Percentiles rank a stretch among this genome's conserved stretches.
These are phyloP conservation scores for Pagrus major DNA, from an alignment of 2,113 vertebrate species.

Conservation along the genomic window DNA sequence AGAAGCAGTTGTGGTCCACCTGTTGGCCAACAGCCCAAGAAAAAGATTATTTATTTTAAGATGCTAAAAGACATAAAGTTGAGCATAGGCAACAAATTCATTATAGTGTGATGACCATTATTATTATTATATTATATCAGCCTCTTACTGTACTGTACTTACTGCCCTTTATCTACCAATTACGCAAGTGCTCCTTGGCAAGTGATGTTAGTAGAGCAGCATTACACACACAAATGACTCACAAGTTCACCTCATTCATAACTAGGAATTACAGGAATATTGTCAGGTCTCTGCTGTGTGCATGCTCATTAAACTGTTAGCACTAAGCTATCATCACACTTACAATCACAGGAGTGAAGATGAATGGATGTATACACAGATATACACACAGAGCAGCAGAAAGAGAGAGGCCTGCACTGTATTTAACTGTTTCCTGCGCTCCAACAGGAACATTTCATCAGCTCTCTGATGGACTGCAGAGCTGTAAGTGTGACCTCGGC, in stretches of 20 bases:
- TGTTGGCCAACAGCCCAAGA: conserved; percentile 5
- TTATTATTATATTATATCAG: conserved; percentile 31
- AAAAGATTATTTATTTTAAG: not conserved
- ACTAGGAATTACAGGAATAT: conserved; percentile 60
- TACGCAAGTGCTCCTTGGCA: conserved; percentile 15
- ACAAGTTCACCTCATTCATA: conserved; percentile 34
- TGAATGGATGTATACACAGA: conserved; percentile 21
- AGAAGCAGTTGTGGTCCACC: conserved; percentile 38
- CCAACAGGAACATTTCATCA: not conserved
- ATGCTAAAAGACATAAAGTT: too few relatives aligned
- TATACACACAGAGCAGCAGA: conserved; percentile 1
- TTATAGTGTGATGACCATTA: conserved; percentile 21
- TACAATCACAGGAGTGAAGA: conserved; percentile 33
- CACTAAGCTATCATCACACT: conserved; percentile 51
- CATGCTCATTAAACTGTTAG: conserved; percentile 36
- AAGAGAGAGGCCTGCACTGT: conserved; percentile 24
- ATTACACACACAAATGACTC: conserved; percentile 54
- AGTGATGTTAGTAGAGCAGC: conserved; percentile 25
- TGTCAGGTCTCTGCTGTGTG: conserved; percentile 25
- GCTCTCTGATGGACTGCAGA: conserved; percentile 38
- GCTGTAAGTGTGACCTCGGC: conserved; percentile 38
- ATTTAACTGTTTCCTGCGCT: conserved; percentile 20
- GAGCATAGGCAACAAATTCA: not conserved
- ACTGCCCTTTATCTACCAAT: conserved; percentile 23
- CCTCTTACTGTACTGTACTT: conserved; percentile 14